phyloP scores from a whole-genome alignment of 2,888 invertebrate genomes.

The Coronaproctus castanopsis region DNA sequence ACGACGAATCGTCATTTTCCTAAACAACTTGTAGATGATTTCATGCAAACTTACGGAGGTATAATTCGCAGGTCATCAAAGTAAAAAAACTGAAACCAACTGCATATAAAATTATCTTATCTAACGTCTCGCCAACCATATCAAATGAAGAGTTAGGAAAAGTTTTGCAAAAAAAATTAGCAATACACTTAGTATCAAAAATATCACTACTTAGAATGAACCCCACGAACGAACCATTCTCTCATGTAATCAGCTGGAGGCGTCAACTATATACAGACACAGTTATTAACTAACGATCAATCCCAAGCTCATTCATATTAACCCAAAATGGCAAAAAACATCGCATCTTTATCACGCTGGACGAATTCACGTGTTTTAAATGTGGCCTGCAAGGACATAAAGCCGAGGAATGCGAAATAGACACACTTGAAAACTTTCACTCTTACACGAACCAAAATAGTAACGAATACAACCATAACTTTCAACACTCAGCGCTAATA shows the following conservation, averaged over 20 bases:
- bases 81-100: background rate
- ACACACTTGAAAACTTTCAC: background rate
- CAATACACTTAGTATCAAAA: background rate
- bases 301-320: background rate
- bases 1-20: background rate
- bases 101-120: background rate
- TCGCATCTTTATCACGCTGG: background rate
- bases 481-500: background rate
- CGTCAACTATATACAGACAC: background rate
- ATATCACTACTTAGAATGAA: background rate
- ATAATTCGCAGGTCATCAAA: background rate
- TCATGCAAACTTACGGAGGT: background rate
- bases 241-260: background rate
- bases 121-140: background rate
- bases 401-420: background rate
- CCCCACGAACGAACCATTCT: background rate
- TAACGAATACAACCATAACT: background rate
- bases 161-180: background rate
- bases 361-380: background rate
- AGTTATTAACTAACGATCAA: background rate
- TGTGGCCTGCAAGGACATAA: background rate
- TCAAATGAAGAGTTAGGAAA: background rate
- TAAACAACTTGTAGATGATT: background rate
- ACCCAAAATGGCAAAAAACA: background rate
- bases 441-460: background rate